phyloP scores from a whole-genome alignment of 2,113 vertebrate species.

The Brevimyrus niger region DNA sequence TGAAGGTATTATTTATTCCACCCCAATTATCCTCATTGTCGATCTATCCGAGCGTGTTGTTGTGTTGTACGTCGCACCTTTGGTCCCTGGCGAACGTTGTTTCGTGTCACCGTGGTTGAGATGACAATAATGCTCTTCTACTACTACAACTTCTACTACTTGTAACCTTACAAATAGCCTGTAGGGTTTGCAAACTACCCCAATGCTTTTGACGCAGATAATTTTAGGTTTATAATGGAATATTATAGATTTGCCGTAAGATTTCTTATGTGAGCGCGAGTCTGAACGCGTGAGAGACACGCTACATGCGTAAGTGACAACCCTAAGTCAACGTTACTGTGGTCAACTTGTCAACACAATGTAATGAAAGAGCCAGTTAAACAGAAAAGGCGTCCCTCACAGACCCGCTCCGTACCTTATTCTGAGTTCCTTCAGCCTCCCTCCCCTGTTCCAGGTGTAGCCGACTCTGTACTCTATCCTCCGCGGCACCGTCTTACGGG shows the following conservation, averaged over 20 bases:
- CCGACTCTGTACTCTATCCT: slow-evolving; percentile 37
- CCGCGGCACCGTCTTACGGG: neutral
- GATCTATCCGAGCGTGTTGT: too few species aligned
- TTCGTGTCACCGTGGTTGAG: too few species aligned
- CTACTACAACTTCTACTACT: too few species aligned
- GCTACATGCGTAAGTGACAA: neutral
- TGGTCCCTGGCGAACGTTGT: too few species aligned
- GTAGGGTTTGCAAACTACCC: neutral
- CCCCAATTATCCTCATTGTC: too few species aligned
- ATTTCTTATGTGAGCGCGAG: neutral
- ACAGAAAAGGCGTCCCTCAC: neutral
- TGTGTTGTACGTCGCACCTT: too few species aligned
- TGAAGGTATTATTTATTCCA: too few species aligned
- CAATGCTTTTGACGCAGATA: neutral
- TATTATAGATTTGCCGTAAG: neutral
- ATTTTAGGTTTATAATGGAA: neutral
- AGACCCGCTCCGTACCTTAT: slow-evolving; percentile 56
- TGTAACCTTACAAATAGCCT: neutral
- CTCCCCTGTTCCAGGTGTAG: slow-evolving; percentile 55
- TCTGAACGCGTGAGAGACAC: neutral
- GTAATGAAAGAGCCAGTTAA: neutral
- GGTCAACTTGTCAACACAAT: neutral
- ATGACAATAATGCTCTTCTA: too few species aligned
- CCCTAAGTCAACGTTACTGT: neutral
- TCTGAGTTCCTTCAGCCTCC: slow-evolving; percentile 63